Evolutionary conservation across 1,140 invertebrate species (phyloP), one percentile per base, ranked within the genome.

Genomic region (Epicauta chinensis): DNA sequence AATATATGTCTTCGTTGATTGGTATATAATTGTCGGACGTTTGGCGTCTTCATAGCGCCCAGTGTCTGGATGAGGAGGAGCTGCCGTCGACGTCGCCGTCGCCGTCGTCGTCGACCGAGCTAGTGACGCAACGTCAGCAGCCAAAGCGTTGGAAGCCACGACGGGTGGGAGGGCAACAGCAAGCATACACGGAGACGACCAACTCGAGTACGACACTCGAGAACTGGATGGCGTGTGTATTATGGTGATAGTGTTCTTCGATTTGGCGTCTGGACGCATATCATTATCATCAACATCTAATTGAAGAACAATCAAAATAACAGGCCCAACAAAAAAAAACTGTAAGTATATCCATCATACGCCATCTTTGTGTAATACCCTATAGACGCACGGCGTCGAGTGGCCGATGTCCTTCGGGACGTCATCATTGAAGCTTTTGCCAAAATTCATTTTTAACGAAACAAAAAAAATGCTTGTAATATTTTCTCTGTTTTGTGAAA

Each of bases 191-290:
- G 42, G 48, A 47, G 38, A 54, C 53, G 54, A 23, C 23, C 23
- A 23, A 23, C 23, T 23, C 23, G 23, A 23, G 23, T 23, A 23
- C 23, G 23, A 23, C 57, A 59, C 47, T 59, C 57, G 57, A 59
- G 57, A 59, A 59, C 44, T 56, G 53, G 57, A 59, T 59, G 57
- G 54, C 57, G 50, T 44, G 51, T 49, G 46, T 37, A 49, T 47
- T 52, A 44, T 34, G 23, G 23, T 23, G 23, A 23, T 44, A 17
- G 56, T 49, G 45, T 55, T 49, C 50, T 53, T 59, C 39, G 36
- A 31, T 39, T 14, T 39, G 47, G 36, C 49, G 46, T 53, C 57
- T 56, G 57, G 57, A 59, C 43, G 23, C 23, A n/a, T 23, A 30
- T 15, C 23, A 16, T 17, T 32, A 46, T 17, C 48, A n/a, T 31